Evolutionary conservation across 1,140 invertebrate species (phyloP).

Genomic region (Trichonephila clavata): DNA sequence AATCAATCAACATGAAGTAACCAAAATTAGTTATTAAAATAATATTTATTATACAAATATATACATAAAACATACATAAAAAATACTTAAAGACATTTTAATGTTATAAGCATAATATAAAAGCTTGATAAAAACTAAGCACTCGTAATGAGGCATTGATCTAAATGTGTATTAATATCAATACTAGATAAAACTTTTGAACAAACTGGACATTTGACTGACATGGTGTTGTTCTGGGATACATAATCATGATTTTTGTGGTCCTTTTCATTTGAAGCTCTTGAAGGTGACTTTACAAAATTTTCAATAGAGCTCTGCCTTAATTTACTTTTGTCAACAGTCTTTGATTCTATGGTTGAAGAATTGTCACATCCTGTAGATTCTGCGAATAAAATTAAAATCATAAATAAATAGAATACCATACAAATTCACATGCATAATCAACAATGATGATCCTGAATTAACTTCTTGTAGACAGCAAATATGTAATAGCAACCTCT

Average conservation of each 20-base stretch:
- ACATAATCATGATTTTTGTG: not conserved
- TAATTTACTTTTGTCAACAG: not conserved
- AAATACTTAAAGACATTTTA: not conserved
- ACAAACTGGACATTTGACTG: slow-evolving; percentile 49
- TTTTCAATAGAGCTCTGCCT: not conserved
- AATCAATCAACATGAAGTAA: too few relatives aligned
- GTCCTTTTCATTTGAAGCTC: not conserved
- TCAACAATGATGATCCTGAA: too few relatives aligned
- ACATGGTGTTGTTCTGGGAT: not conserved
- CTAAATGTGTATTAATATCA: slow-evolving; percentile 42
- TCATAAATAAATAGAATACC: too few relatives aligned
- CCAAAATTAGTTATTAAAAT: too few relatives aligned
- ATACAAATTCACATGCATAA: too few relatives aligned
- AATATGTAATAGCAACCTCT: too few relatives aligned
- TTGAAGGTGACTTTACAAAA: not conserved
- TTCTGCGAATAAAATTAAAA: not conserved
- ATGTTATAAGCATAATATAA: not conserved
- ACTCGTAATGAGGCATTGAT: slow-evolving; percentile 1
- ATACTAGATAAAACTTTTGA: not conserved
- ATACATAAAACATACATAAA: not conserved
- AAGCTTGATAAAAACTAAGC: not conserved
- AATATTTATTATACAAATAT: slow-evolving; percentile 6
- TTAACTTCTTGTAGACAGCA: too few relatives aligned
- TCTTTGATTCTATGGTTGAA: not conserved
- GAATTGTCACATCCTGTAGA: not conserved